phyloP scores from a whole-genome alignment of 1,140 invertebrate genomes.

The Cotesia chilonis region DNA sequence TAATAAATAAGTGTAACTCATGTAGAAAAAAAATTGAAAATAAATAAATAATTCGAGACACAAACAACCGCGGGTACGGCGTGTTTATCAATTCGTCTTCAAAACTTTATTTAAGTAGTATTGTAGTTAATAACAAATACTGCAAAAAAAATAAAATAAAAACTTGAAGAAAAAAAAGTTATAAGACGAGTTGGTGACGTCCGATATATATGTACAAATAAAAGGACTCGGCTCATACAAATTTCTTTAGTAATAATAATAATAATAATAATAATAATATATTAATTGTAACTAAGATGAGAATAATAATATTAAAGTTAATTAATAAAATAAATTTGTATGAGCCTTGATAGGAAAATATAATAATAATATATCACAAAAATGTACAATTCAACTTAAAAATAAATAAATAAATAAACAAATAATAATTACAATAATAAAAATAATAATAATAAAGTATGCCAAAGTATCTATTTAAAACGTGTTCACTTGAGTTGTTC shows the following conservation, averaged over 20 bases:
- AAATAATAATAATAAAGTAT: conserved; percentile 40
- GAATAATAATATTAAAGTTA: not conserved
- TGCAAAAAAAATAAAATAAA: conserved; percentile 4
- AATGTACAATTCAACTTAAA: conserved; percentile 34
- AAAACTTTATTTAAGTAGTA: conserved; percentile 20
- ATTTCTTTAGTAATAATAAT: conserved; percentile 16
- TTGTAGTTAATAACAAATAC: conserved; percentile 4
- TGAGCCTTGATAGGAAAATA: conserved; percentile 46
- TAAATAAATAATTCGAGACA: conserved; percentile 9
- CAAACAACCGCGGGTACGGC: conserved; percentile 24
- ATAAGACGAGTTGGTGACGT: conserved; percentile 45
- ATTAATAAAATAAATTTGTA: conserved; percentile 28
- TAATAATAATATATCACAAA: conserved; percentile 54
- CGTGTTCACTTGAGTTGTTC: conserved; percentile 43
- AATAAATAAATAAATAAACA: conserved; percentile 36
- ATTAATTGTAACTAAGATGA: not conserved
- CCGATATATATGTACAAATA: conserved; percentile 21
- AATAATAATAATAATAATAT: not conserved
- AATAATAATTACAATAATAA: no score
- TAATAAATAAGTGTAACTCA: conserved; percentile 46
- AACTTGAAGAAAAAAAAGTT: not conserved
- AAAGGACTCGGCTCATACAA: conserved; percentile 37
- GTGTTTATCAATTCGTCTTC: conserved; percentile 48
- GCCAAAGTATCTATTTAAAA: conserved; percentile 50
- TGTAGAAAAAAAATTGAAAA: conserved; percentile 33